A percentile compares a stretch with the other conserved stretches of the same genome.
These are phyloP conservation scores for Onychomys torridus DNA, from an alignment of 2,797 vertebrate species.

Conservation along the genomic window DNA sequence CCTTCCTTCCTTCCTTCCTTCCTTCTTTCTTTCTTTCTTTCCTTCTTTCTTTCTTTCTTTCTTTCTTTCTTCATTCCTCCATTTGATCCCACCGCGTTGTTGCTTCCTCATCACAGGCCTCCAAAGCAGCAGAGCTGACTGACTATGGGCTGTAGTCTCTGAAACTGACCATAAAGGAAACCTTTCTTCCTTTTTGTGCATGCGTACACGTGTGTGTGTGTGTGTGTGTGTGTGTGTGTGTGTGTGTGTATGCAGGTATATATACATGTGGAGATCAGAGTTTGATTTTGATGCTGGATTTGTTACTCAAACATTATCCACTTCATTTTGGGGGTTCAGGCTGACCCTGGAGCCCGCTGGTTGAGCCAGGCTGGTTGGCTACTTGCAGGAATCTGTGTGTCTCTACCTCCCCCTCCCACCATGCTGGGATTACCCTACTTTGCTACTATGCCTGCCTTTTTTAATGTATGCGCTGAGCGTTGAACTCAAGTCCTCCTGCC, in stretches of 20 bases:
- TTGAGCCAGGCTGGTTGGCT: neutral
- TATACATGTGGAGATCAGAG: too few species aligned
- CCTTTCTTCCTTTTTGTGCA: neutral
- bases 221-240: neutral
- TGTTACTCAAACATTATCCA: neutral
- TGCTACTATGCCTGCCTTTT: neutral
- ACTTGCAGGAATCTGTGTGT: neutral
- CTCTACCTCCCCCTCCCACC: neutral
- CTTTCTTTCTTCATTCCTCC: neutral
- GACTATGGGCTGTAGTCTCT: neutral
- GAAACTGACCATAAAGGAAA: neutral
- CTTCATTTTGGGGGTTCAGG: neutral
- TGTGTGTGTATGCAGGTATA: neutral
- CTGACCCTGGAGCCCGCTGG: neutral
- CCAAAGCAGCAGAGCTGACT: neutral
- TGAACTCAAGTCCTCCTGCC: neutral
- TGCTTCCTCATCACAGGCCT: neutral
- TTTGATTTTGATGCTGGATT: neutral
- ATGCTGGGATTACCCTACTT: neutral
- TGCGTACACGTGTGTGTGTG: accelerated
- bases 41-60: too few species aligned
- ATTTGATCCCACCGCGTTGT: neutral
- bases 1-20: too few species aligned
- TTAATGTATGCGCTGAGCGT: neutral
- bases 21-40: too few species aligned